These are phyloP conservation scores for Paramuricea clavata DNA, from an alignment of 92 coral and sea anemone genomes.

Conservation along the genomic window DNA sequence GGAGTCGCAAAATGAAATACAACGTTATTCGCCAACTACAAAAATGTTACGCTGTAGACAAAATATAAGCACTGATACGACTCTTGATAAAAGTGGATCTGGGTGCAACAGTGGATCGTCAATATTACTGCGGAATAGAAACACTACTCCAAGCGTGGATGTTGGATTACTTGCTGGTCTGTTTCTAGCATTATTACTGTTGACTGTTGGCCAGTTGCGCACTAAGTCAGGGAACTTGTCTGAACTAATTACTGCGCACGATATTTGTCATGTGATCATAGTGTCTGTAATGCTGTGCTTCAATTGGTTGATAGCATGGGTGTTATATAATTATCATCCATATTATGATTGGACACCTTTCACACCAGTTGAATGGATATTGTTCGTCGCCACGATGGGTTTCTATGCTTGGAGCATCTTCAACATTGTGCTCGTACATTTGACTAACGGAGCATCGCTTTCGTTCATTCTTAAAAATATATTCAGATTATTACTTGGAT, in stretches of 20 bases:
- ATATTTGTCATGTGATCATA: slow-evolving; percentile 15
- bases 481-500: slow-evolving; percentile 11
- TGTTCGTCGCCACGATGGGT: slow-evolving; percentile 15
- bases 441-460: not conserved
- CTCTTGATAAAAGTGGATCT: slow-evolving; percentile 22
- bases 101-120: slow-evolving; percentile 3
- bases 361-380: slow-evolving; percentile 11
- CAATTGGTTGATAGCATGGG: slow-evolving; percentile 42
- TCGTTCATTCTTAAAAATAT: not conserved
- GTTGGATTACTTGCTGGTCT: slow-evolving; percentile 12
- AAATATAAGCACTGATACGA: slow-evolving; percentile 19
- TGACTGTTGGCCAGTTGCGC: not conserved
- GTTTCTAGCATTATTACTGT: slow-evolving; percentile 10
- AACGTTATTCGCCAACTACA: slow-evolving; percentile 20
- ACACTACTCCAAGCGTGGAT: not conserved
- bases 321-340: slow-evolving; percentile 33
- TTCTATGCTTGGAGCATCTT: slow-evolving; percentile 1
- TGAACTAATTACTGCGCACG: not conserved
- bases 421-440: not conserved
- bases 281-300: slow-evolving; percentile 20
- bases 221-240: not conserved
- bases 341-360: slow-evolving; percentile 31
- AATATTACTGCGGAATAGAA: not conserved
- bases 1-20: not conserved
- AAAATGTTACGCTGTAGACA: not conserved